These are phyloP conservation scores for Ciconia nigra DNA, from an alignment of 2,797 vertebrate species.

Conservation along the genomic window DNA sequence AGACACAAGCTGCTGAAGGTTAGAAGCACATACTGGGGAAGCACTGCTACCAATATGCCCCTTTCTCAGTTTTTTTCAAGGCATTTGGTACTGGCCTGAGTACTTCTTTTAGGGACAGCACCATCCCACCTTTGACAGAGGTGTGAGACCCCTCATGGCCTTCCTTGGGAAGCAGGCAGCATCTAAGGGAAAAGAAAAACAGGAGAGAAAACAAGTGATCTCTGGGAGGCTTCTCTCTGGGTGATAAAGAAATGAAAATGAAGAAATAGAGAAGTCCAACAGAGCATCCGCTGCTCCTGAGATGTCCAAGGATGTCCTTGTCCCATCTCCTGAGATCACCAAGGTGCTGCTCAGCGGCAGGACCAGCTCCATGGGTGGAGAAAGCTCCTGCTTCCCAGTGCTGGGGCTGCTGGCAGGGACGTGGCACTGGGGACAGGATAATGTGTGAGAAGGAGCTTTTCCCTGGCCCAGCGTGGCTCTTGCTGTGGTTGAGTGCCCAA, in stretches of 20 bases:
- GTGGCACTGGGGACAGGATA: not conserved
- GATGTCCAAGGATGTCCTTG: not conserved
- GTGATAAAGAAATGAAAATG: not conserved
- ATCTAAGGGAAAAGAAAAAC: not conserved
- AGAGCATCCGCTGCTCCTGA: not conserved
- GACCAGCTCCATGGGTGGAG: not conserved
- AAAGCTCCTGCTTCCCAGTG: not conserved
- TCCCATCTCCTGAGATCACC: not conserved
- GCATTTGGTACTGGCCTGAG: not conserved
- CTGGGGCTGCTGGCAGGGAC: not conserved
- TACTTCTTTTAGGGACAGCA: not conserved
- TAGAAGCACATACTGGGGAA: not conserved
- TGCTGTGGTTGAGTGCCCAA: not conserved
- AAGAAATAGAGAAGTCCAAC: not conserved
- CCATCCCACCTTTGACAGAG: not conserved
- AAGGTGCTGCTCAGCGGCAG: not conserved
- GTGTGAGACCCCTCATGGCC: not conserved
- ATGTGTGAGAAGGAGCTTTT: not conserved
- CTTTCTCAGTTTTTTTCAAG: not conserved
- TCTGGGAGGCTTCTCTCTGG: not conserved
- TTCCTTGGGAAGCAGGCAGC: not conserved
- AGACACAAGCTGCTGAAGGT: not conserved
- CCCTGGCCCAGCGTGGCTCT: not conserved
- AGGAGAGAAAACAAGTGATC: not conserved
- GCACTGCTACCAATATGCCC: not conserved